Evolutionary conservation across 23 tunicate species (phyloP).

Genomic region (Trididemnum clinides): DNA sequence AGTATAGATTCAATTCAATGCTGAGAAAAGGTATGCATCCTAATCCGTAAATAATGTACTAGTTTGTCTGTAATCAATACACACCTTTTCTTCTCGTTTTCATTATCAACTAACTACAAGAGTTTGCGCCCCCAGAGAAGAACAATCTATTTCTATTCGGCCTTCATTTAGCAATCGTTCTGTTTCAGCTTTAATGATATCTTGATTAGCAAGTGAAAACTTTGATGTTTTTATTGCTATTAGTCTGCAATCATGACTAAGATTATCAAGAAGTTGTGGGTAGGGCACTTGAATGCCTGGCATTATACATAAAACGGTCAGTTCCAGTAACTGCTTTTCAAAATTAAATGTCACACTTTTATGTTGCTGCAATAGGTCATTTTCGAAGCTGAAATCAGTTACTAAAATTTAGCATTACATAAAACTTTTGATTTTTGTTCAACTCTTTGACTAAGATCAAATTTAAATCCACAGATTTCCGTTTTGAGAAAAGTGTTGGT

Average conservation of each 20-base stretch:
- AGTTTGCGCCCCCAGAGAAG: neutral
- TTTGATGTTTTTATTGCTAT: neutral
- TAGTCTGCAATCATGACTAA: neutral
- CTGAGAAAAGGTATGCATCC: constrained; percentile 25
- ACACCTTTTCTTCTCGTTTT: neutral
- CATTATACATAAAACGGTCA: neutral
- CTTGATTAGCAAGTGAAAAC: neutral
- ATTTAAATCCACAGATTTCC: neutral
- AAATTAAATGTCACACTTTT: neutral
- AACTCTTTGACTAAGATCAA: too few relatives aligned
- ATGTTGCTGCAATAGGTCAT: neutral
- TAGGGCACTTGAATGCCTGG: neutral
- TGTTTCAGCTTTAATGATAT: neutral
- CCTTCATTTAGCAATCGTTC: neutral
- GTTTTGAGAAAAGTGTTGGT: neutral
- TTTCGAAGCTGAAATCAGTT: neutral
- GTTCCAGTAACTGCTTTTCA: neutral
- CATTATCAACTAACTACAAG: neutral
- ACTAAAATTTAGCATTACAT: too few relatives aligned
- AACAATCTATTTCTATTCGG: neutral
- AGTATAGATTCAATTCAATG: neutral
- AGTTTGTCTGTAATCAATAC: too few relatives aligned
- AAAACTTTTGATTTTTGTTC: too few relatives aligned
- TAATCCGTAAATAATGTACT: neutral
- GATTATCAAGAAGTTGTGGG: neutral